These are phyloP conservation scores for Gadus macrocephalus DNA, from an alignment of 2,113 vertebrate genomes.

Conservation along the genomic window DNA sequence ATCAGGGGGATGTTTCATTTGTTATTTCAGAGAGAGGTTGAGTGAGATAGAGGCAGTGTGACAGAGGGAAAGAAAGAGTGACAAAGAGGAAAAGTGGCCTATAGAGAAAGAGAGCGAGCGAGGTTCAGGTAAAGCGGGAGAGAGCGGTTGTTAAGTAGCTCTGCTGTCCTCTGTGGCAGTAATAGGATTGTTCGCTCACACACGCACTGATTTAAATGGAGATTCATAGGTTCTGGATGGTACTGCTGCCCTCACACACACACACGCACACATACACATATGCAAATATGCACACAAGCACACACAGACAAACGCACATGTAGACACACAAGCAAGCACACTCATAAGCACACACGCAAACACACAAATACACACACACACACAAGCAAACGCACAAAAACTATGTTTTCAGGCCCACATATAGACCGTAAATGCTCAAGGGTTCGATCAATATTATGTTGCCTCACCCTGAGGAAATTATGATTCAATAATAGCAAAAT, in stretches of 20 bases:
- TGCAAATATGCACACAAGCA: not conserved
- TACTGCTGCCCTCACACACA: constrained; percentile 9
- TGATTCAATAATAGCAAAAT: too few species aligned
- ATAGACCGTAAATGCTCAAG: not conserved
- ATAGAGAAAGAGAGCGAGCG: not conserved
- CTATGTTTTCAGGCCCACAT: not conserved
- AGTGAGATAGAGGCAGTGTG: not conserved
- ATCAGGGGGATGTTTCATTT: constrained; percentile 68
- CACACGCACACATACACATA: constrained; percentile 5
- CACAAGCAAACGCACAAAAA: not conserved
- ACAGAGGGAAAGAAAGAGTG: constrained; percentile 4
- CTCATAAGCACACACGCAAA: not conserved
- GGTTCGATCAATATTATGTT: too few species aligned
- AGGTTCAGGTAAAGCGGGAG: constrained; percentile 14
- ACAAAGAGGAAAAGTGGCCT: not conserved
- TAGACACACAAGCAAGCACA: not conserved
- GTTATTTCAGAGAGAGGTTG: constrained; percentile 26
- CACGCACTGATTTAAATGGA: constrained; percentile 60
- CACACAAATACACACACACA: not conserved
- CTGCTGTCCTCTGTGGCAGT: constrained; percentile 12
- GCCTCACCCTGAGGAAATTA: too few species aligned
- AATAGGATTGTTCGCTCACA: constrained; percentile 59
- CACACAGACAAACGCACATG: not conserved
- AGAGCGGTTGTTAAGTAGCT: constrained; percentile 35
- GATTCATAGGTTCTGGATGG: constrained; percentile 39